A percentile compares a stretch with the other conserved stretches of the same genome.
Evolutionary conservation across 1,140 invertebrate genomes (phyloP).

Genomic region (Atta cephalotes): DNA sequence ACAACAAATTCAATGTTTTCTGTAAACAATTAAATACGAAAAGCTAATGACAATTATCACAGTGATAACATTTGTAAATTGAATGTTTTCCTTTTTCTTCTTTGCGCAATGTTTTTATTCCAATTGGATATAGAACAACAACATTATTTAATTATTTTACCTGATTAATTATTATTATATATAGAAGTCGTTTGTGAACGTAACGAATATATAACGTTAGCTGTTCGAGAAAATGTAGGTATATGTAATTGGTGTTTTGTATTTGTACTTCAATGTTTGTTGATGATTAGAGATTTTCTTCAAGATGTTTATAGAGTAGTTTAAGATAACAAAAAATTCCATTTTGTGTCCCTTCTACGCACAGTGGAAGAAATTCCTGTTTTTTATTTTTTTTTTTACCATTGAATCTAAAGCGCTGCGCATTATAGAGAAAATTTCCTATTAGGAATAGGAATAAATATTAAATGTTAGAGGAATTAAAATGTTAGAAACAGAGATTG

Average conservation of each 20-base stretch:
- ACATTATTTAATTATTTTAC: conserved; percentile 20
- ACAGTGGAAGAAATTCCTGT: too few relatives aligned
- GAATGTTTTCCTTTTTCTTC: conserved; percentile 9
- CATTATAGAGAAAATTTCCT: too few relatives aligned
- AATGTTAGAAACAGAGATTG: too few relatives aligned
- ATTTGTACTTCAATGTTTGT: background rate
- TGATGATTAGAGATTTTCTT: background rate
- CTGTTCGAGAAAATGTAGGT: background rate
- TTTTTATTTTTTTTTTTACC: too few relatives aligned
- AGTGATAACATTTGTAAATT: conserved; percentile 21
- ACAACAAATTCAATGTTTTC: background rate
- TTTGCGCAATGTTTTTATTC: background rate
- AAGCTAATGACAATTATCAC: conserved; percentile 32
- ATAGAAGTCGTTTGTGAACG: background rate
- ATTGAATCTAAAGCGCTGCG: too few relatives aligned
- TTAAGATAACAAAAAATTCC: background rate
- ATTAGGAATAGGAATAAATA: too few relatives aligned
- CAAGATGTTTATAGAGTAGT: background rate
- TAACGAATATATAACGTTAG: background rate
- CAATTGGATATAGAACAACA: background rate
- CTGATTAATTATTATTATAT: background rate
- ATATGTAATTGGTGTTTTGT: background rate
- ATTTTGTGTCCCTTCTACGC: too few relatives aligned
- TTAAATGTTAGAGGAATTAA: too few relatives aligned
- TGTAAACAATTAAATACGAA: conserved; percentile 42